phyloP scores from a whole-genome alignment of 2,113 vertebrate species.

The Telmatochromis bifrenatus region DNA sequence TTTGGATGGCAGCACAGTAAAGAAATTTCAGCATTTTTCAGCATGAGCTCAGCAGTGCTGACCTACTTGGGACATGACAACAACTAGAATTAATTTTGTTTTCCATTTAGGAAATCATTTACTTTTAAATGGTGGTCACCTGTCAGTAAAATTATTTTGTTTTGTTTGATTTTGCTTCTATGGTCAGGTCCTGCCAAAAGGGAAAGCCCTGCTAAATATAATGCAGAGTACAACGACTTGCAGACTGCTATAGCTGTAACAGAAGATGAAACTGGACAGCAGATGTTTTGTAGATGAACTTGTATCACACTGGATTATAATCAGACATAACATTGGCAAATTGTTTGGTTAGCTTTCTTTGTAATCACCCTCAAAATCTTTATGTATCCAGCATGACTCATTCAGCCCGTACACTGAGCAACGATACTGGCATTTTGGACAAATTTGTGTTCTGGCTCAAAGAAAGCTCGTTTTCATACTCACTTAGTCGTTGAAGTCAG shows the following conservation, averaged over 20 bases:
- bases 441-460: not conserved
- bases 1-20: conserved; percentile 29
- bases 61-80: not conserved
- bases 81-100: not conserved
- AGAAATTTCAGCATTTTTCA: not conserved
- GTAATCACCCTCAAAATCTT: not conserved
- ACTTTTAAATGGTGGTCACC: not conserved
- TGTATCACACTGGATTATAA: not conserved
- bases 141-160: not conserved
- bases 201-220: not conserved
- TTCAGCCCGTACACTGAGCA: not conserved
- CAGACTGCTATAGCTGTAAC: not conserved
- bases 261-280: not conserved
- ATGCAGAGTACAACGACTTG: not conserved
- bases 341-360: not conserved
- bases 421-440: not conserved
- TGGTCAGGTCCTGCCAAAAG: not conserved
- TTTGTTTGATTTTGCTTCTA: not conserved
- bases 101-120: not conserved
- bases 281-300: not conserved
- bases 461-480: not conserved
- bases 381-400: not conserved
- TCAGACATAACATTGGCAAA: not conserved
- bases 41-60: not conserved
- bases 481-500: not conserved